Percentiles rank a stretch among this genome's conserved stretches.
phyloP scores from a whole-genome alignment of 1,140 invertebrate species.

The Ceratoteleas bidentatus region DNA sequence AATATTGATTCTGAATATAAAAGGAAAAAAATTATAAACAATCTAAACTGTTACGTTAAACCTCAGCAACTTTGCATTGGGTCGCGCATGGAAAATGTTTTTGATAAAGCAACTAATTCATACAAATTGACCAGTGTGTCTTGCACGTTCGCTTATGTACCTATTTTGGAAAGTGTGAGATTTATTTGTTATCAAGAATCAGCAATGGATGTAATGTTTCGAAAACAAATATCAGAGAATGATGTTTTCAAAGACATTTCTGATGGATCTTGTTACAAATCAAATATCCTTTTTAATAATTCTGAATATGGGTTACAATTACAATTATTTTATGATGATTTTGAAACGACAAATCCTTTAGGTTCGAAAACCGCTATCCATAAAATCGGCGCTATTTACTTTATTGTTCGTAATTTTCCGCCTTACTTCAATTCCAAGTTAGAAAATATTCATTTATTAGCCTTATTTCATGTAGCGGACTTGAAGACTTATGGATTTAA shows the following conservation, averaged over 20 bases:
- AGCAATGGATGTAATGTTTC: neutral
- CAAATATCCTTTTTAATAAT: slow-evolving; percentile 14
- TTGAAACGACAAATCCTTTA: slow-evolving; percentile 39
- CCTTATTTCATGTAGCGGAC: slow-evolving; percentile 48
- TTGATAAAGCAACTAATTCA: neutral
- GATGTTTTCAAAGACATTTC: slow-evolving; percentile 22
- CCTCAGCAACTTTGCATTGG: neutral
- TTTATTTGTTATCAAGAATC: slow-evolving; percentile 3
- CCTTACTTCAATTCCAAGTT: no score
- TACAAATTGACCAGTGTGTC: no score
- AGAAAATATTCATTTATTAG: slow-evolving; percentile 58
- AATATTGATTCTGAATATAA: no score
- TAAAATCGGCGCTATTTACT: slow-evolving; percentile 59
- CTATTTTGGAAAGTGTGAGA: slow-evolving; percentile 6
- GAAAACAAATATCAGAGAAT: neutral
- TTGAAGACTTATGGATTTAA: slow-evolving; percentile 37
- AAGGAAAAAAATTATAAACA: no score
- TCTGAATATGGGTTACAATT: slow-evolving; percentile 27
- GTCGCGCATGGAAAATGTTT: slow-evolving; percentile 3
- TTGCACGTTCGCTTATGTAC: no score
- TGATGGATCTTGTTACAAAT: slow-evolving; percentile 24
- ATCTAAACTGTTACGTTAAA: no score
- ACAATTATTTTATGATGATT: slow-evolving; percentile 53
- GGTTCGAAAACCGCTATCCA: slow-evolving; percentile 37
- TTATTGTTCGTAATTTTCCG: no score